Base-by-base conservation (phyloP, 1,140 invertebrate species). In the Galendromus occidentalis region DNA sequence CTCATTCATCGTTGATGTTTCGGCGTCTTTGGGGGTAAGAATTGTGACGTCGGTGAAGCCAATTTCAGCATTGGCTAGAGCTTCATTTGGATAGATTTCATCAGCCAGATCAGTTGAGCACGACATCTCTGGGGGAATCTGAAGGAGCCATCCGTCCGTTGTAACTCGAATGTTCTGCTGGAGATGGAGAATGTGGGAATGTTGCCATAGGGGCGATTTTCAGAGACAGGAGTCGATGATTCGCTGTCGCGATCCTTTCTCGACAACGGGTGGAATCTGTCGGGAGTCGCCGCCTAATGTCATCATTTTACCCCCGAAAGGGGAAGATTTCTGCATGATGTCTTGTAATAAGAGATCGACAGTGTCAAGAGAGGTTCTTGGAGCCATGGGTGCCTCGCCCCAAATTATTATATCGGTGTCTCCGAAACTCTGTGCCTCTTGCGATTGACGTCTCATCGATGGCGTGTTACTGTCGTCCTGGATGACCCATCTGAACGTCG, bases 211-310 rank as follows among this genome's bases (percentile, higher is more conserved):
- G 17, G 22, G 4, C 22, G 51, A 69, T 7, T 55, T 67, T 69
- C 73, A 75, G 4, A 73, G 39, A 44, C 69, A 69, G 20, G 67
- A 51, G 65, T 71, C 44, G 0, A 74, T 41, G 7, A 68, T 51
- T 44, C 68, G 39, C 7, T 69, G 65, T 51, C 67, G 51, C 25
- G 67, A 66, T 55, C 68, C 70, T 20, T 64, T 17, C 42, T 29
- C 6, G 39, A 71, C 39, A 39, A 74, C 69, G n/a, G 71, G 71
- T 9, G 71, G 44, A 6, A 65, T 68, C 67, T 74, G 73, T 9
- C 69, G 47, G 66, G 71, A 74, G 67, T 74, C 73, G 20, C 73
- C 71, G 5, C 70, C 70, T 2, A 75, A 42, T 17, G 75, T 20
- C 0, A 73, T 64, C 6, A 69, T 39, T 39, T 39, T 39, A 42